Evolutionary conservation across 2,113 vertebrate genomes (phyloP).

Genomic region (Saguinus imperator): DNA sequence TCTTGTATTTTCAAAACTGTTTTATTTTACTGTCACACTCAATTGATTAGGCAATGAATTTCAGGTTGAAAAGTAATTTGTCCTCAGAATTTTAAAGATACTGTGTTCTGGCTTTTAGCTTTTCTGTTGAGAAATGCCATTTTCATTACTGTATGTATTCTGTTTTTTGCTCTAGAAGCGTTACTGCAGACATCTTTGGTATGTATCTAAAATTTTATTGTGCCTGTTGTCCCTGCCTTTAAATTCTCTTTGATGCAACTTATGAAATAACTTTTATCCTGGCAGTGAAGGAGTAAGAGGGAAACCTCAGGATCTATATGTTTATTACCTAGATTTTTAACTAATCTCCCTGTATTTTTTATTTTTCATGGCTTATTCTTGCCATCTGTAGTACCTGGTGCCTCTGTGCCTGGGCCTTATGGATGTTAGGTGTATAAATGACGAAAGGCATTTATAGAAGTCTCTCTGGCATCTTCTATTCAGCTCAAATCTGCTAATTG

Average conservation of each 20-base stretch:
- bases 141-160: background rate
- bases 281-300: background rate
- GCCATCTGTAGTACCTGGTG: background rate
- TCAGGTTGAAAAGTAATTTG: background rate
- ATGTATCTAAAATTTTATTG: background rate
- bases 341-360: background rate
- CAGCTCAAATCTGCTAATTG: background rate
- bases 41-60: background rate
- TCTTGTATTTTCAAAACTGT: background rate
- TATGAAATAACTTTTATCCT: background rate
- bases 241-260: background rate
- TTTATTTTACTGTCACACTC: background rate
- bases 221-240: background rate
- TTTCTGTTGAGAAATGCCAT: background rate
- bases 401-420: background rate
- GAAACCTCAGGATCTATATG: background rate
- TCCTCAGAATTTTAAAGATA: background rate
- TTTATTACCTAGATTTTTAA: background rate
- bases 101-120: background rate
- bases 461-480: slow-evolving; percentile 15
- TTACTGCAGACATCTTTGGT: background rate
- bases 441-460: too few species aligned
- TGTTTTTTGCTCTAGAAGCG: background rate
- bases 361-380: background rate
- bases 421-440: background rate